These are phyloP conservation scores for Sphyrna mokarran DNA, from an alignment of 2,113 vertebrate species.

Conservation along the genomic window DNA sequence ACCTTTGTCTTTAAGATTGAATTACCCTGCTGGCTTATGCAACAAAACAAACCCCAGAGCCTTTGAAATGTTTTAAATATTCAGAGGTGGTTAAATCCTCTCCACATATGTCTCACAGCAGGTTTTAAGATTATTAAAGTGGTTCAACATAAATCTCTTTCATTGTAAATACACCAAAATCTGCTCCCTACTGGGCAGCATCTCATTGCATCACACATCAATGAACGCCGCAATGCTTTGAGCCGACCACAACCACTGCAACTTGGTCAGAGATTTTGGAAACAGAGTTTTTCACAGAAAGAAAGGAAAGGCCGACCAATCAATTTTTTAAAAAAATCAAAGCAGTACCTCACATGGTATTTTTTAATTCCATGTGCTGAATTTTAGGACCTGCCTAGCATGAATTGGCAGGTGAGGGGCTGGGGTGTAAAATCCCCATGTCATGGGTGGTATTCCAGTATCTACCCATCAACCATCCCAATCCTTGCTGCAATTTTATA, in stretches of 20 bases:
- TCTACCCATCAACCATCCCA: too few relatives aligned
- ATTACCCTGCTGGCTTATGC: conserved; percentile 55
- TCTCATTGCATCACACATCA: conserved; percentile 12
- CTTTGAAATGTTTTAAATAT: conserved; percentile 50
- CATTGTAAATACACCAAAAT: conserved; percentile 54
- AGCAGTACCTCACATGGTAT: background rate
- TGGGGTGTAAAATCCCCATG: background rate
- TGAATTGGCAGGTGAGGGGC: too few relatives aligned
- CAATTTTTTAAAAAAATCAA: background rate
- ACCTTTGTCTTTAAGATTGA: conserved; percentile 56
- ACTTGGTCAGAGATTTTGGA: background rate
- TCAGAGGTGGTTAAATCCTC: conserved; percentile 58
- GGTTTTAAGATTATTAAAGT: conserved; percentile 51
- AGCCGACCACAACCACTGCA: background rate
- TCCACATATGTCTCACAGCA: conserved; percentile 60
- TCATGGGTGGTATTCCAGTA: too few relatives aligned
- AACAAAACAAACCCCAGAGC: conserved; percentile 45
- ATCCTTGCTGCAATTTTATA: background rate
- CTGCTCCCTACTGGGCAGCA: conserved; percentile 49
- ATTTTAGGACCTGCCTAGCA: background rate
- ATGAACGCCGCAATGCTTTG: background rate
- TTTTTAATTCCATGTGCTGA: background rate
- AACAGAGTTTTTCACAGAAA: background rate
- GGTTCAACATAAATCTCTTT: conserved; percentile 53
- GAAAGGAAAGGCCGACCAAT: background rate